phyloP scores from a whole-genome alignment of 2,797 vertebrate species.

The Propithecus perrieri region DNA sequence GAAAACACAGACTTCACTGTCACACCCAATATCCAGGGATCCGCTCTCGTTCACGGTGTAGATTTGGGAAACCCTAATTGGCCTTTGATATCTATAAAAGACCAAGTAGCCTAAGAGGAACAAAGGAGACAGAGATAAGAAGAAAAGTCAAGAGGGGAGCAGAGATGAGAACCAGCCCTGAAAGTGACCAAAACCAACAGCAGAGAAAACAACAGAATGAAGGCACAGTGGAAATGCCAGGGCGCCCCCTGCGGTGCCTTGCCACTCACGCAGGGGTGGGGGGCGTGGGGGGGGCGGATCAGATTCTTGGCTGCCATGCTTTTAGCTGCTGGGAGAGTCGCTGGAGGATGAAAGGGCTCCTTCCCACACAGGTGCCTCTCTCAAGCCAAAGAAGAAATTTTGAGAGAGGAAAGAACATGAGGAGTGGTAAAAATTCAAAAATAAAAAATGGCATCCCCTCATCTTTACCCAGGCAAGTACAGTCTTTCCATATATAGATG shows the following conservation, averaged over 20 bases:
- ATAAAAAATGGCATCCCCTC: neutral
- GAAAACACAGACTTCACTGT: neutral
- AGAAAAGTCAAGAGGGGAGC: neutral
- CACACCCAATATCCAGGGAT: neutral
- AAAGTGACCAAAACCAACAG: neutral
- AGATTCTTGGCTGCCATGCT: neutral
- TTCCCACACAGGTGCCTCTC: neutral
- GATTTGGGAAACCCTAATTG: neutral
- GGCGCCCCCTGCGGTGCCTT: too few relatives aligned
- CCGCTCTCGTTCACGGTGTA: neutral
- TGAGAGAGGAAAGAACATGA: neutral
- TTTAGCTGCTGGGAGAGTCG: neutral
- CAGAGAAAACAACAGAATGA: neutral
- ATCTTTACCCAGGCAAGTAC: neutral
- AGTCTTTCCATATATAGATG: neutral
- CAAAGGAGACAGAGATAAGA: neutral
- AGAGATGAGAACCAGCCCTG: neutral
- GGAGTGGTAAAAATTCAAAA: neutral
- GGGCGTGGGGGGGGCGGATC: too few relatives aligned
- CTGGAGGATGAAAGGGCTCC: neutral
- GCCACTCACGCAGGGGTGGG: accelerated
- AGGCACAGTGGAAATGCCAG: accelerated
- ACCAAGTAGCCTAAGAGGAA: slow-evolving; percentile 8
- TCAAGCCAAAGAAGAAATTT: neutral
- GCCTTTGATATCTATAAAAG: slow-evolving; percentile 4